A percentile compares a stretch with the other conserved stretches of the same genome.
phyloP scores from a whole-genome alignment of 2,797 vertebrate species.

The Coccyzus lansbergi region DNA sequence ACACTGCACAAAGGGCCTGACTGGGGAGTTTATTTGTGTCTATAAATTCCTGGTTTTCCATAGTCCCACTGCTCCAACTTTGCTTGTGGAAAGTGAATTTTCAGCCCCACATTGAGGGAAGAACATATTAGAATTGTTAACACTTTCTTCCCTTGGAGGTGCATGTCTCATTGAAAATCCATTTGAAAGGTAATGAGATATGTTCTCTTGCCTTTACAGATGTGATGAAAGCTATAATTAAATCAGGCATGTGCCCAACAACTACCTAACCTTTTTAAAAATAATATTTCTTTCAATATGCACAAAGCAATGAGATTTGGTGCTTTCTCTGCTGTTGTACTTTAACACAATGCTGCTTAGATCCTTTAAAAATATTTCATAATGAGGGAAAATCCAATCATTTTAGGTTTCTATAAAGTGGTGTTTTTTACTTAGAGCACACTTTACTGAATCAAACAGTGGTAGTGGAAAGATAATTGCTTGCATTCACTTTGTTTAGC shows the following conservation, averaged over 20 bases:
- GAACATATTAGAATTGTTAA: background rate
- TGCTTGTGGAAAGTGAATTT: background rate
- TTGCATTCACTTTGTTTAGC: background rate
- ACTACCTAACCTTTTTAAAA: background rate
- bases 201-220: background rate
- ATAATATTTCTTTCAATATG: background rate
- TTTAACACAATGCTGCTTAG: background rate
- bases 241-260: background rate
- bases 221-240: background rate
- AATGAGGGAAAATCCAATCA: background rate
- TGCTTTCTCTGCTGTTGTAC: background rate
- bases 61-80: background rate
- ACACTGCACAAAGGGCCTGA: background rate
- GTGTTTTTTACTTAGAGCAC: background rate
- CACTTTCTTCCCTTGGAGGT: background rate
- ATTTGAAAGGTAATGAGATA: background rate
- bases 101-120: accelerated
- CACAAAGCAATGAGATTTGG: background rate
- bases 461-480: background rate
- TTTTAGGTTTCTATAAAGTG: background rate
- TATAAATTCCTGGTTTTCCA: background rate
- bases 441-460: background rate
- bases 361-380: background rate
- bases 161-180: background rate
- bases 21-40: background rate